These are phyloP conservation scores for Pteropus rufus DNA, from an alignment of 2,797 vertebrate genomes.

Conservation along the genomic window DNA sequence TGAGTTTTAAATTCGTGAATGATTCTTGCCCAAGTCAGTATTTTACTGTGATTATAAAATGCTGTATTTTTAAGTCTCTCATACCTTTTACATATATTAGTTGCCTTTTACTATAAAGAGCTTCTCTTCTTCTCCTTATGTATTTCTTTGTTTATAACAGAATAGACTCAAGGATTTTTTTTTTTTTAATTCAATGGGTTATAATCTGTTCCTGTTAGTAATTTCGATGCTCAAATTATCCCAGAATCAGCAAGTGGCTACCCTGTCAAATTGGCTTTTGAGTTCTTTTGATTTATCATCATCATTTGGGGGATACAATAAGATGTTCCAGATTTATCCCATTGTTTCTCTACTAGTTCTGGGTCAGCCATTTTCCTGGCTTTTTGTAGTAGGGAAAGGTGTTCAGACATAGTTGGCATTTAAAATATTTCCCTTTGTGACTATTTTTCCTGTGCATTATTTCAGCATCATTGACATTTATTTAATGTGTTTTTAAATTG, in stretches of 20 bases:
- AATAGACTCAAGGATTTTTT: background rate
- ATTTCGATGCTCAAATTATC: background rate
- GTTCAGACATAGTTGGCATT: conserved; percentile 5
- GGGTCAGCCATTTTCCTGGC: background rate
- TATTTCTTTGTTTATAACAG: conserved; percentile 18
- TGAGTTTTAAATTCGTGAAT: background rate
- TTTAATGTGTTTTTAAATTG: conserved; percentile 12
- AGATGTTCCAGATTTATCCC: background rate
- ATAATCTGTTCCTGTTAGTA: background rate
- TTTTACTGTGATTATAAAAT: conserved; percentile 29
- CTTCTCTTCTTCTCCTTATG: background rate
- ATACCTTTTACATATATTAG: background rate
- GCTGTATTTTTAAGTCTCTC: background rate
- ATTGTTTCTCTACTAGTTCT: background rate
- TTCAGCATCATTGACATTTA: background rate
- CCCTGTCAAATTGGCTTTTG: background rate
- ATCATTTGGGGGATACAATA: background rate
- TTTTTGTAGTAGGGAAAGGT: background rate
- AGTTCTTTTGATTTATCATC: background rate
- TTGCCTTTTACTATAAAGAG: background rate
- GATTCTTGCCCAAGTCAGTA: background rate
- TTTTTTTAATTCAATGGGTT: background rate
- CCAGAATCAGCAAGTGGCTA: background rate
- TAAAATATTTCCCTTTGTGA: background rate
- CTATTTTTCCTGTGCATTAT: background rate